Conservation (phyloP, 2,888 invertebrate genomes). For the Helleia helle region DNA sequence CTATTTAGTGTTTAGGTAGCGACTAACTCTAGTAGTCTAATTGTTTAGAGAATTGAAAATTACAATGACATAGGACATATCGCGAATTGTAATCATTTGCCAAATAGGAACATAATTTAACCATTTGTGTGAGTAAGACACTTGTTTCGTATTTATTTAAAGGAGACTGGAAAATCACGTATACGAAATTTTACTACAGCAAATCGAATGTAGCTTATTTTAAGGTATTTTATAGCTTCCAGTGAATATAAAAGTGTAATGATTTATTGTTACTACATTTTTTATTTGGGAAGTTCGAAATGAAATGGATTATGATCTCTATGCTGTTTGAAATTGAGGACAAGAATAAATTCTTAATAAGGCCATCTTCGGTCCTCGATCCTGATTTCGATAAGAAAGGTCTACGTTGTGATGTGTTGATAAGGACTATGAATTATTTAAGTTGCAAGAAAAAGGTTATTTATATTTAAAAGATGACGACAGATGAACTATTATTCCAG, state of each 20-base stretch:
- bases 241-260: neutral
- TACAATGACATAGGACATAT: constrained; percentile 11
- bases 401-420: neutral
- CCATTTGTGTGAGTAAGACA: constrained; percentile 2
- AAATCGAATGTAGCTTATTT: neutral
- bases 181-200: neutral
- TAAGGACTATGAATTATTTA: too few species aligned
- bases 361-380: constrained; percentile 1
- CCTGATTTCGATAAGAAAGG: neutral
- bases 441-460: too few species aligned
- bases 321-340: too few species aligned
- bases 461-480: neutral
- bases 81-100: constrained; percentile 11
- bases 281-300: neutral
- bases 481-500: neutral
- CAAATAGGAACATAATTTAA: constrained; percentile 8
- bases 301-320: neutral
- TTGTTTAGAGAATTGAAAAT: constrained; percentile 6
- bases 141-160: constrained; percentile 1
- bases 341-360: too few species aligned
- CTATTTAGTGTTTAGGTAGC: constrained; percentile 1
- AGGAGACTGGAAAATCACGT: constrained; percentile 4
- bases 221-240: neutral
- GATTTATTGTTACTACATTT: neutral
- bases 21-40: constrained; percentile 5